Conservation (phyloP, 2,113 vertebrate species). For the Oryzias melastigma region DNA sequence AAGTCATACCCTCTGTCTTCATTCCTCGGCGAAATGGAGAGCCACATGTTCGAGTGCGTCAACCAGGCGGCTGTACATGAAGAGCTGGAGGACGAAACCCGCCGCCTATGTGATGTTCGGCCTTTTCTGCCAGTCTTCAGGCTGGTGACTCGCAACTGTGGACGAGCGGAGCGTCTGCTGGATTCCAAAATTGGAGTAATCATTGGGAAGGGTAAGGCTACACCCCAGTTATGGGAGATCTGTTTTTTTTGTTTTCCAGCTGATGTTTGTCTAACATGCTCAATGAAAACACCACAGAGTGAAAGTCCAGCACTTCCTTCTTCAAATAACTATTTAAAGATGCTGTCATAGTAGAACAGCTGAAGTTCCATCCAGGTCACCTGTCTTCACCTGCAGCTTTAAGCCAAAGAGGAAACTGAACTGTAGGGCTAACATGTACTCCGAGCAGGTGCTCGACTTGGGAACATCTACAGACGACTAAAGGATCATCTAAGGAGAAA, state of each 20-base stretch:
- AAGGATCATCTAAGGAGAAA: too few species aligned
- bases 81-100: slow-evolving; percentile 93
- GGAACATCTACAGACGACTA: too few species aligned
- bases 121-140: slow-evolving; percentile 95
- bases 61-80: slow-evolving; percentile 96
- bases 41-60: slow-evolving; percentile 97
- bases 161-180: slow-evolving; percentile 88
- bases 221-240: background rate
- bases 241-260: background rate
- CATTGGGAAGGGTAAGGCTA: slow-evolving; percentile 90
- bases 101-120: slow-evolving; percentile 91
- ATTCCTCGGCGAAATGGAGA: slow-evolving; percentile 91
- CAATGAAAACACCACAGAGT: too few species aligned
- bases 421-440: too few species aligned
- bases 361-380: too few species aligned
- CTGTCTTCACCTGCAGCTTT: too few species aligned
- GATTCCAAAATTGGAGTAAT: slow-evolving; percentile 97
- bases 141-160: slow-evolving; percentile 90
- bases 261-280: too few species aligned
- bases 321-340: too few species aligned
- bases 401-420: too few species aligned
- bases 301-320: too few species aligned
- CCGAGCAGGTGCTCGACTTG: too few species aligned
- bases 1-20: slow-evolving; percentile 90
- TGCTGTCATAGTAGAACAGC: too few species aligned